These are phyloP conservation scores for Andrena chrysosceles DNA, from an alignment of 2,888 invertebrate species.

Conservation along the genomic window DNA sequence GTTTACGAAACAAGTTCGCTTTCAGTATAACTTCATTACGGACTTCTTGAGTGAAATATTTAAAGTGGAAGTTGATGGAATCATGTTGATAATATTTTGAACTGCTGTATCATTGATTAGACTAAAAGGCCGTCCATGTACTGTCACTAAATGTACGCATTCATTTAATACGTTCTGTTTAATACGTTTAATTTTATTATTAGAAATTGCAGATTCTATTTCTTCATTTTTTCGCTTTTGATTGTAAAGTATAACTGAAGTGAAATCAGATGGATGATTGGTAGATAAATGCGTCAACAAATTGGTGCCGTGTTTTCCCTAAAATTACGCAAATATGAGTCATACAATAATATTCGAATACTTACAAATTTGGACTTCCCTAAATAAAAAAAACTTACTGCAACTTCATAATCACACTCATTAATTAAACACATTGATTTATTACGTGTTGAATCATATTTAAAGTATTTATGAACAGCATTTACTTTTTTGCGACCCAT, in stretches of 20 bases:
- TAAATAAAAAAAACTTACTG: no score
- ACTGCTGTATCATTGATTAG: not conserved
- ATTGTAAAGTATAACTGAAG: not conserved
- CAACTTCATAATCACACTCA: no score
- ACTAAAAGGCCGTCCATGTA: not conserved
- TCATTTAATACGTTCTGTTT: not conserved
- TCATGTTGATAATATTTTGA: not conserved
- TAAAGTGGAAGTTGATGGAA: not conserved
- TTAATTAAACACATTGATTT: no score
- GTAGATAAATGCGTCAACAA: slow-evolving; percentile 7
- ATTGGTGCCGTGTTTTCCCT: slow-evolving; percentile 4
- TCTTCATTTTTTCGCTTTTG: not conserved
- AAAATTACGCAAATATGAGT: slow-evolving; percentile 3
- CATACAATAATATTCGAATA: not conserved
- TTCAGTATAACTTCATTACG: not conserved
- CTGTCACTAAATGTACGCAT: not conserved
- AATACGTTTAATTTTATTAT: not conserved
- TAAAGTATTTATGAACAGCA: no score
- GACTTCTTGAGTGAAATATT: slow-evolving; percentile 1
- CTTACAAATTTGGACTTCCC: no score
- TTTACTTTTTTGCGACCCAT: no score
- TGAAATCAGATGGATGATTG: slow-evolving; percentile 5
- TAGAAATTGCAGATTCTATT: not conserved
- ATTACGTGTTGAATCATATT: no score
- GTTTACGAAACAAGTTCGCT: not conserved